phyloP scores from a whole-genome alignment of 30 jellyfish, hydroid and myxozoan genomes.

The Chironex yamaguchii region DNA sequence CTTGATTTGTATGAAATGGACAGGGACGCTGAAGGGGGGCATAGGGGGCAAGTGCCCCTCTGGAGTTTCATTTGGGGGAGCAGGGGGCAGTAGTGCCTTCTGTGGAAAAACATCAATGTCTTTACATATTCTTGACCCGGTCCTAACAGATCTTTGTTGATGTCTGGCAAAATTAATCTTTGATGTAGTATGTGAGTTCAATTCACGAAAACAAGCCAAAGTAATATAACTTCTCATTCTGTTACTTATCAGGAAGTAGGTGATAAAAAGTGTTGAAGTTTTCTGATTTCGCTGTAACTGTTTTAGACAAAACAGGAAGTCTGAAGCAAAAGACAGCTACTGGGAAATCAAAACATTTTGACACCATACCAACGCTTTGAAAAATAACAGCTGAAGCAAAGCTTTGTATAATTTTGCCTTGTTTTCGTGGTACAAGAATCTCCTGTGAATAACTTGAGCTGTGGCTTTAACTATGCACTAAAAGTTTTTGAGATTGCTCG shows the following conservation, averaged over 20 bases:
- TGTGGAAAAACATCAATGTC: conserved; percentile 8
- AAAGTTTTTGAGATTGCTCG: no score
- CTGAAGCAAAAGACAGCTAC: conserved; percentile 40
- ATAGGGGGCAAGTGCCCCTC: no score
- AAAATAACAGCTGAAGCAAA: conserved; percentile 26
- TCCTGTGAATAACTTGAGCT: conserved; percentile 7
- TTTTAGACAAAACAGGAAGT: conserved; percentile 46
- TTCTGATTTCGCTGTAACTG: conserved; percentile 51
- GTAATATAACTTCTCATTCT: neutral
- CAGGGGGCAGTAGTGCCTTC: conserved; percentile 41
- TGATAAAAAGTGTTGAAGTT: conserved; percentile 16
- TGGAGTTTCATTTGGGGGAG: no score
- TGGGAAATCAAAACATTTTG: conserved; percentile 37
- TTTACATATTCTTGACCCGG: conserved; percentile 27
- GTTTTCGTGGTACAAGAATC: conserved; percentile 37
- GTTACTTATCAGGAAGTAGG: neutral
- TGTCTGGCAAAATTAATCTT: conserved; percentile 35
- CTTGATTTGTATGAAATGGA: no score
- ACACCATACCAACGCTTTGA: conserved; percentile 6
- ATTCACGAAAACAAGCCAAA: conserved; percentile 39
- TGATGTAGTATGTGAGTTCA: conserved; percentile 32
- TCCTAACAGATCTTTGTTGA: conserved; percentile 38
- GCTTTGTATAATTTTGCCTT: conserved; percentile 22
- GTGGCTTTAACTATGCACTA: no score
- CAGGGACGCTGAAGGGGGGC: no score